phyloP scores from a whole-genome alignment of 2,797 vertebrate species.

The Chanos chanos region DNA sequence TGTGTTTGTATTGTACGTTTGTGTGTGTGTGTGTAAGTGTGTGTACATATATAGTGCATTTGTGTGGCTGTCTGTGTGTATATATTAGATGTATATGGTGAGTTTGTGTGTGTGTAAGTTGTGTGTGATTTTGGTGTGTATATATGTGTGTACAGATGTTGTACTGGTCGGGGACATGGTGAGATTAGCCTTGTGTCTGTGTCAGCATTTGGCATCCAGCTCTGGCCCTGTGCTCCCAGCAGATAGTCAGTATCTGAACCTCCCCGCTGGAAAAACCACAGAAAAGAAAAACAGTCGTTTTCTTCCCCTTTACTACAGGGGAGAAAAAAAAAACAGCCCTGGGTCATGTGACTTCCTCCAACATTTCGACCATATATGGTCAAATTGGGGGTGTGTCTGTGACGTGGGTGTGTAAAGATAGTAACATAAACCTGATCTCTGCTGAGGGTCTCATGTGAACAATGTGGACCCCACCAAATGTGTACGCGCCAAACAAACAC shows the following conservation, averaged over 20 bases:
- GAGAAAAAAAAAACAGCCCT: constrained; percentile 65
- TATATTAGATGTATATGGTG: constrained; percentile 27
- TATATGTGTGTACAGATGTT: constrained; percentile 76
- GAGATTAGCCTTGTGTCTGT: constrained; percentile 79
- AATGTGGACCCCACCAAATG: no score
- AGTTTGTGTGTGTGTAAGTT: constrained; percentile 15
- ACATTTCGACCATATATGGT: constrained; percentile 68
- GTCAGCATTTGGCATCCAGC: constrained; percentile 78
- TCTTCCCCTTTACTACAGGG: constrained; percentile 55
- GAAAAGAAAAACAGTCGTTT: neutral
- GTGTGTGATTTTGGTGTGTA: constrained; percentile 39
- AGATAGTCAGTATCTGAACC: constrained; percentile 77
- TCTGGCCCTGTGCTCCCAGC: constrained; percentile 73
- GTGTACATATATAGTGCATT: constrained; percentile 56
- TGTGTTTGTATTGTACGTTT: constrained; percentile 17
- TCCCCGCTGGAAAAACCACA: constrained; percentile 49
- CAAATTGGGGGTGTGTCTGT: constrained; percentile 62
- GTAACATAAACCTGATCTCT: no score
- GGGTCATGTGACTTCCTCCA: constrained; percentile 82
- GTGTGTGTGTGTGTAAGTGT: constrained; percentile 12
- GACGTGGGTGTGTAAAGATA: constrained; percentile 52
- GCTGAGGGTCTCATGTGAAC: no score
- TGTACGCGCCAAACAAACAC: no score
- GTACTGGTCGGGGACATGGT: constrained; percentile 79
- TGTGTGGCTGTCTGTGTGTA: neutral